Conservation (phyloP, 2,888 invertebrate species). For the Unio delphinus region DNA sequence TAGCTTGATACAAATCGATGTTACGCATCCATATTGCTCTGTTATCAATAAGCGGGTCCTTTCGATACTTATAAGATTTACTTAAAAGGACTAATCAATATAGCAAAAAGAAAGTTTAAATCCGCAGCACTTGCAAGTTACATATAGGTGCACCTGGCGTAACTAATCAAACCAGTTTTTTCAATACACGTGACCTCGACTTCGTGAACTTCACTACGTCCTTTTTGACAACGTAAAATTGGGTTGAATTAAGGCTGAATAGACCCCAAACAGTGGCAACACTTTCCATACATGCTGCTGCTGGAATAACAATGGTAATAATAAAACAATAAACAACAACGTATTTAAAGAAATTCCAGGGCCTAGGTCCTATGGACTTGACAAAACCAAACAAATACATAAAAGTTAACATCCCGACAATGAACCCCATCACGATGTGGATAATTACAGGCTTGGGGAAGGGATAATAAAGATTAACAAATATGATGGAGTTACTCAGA, state of each 20-base stretch:
- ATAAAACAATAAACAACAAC: constrained; percentile 12
- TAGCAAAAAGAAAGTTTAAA: too few species aligned
- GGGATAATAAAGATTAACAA: constrained; percentile 15
- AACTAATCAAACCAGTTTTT: too few species aligned
- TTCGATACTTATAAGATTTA: too few species aligned
- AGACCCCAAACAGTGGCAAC: constrained; percentile 19
- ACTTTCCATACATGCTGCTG: constrained; percentile 13
- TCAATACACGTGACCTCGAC: too few species aligned
- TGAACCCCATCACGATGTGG: constrained; percentile 18
- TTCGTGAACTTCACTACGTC: not conserved
- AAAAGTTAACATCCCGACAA: constrained; percentile 26
- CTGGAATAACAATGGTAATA: constrained; percentile 6
- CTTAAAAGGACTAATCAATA: too few species aligned
- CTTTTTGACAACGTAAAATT: constrained; percentile 20
- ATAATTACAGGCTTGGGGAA: constrained; percentile 12
- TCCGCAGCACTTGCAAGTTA: too few species aligned
- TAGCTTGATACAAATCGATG: too few species aligned
- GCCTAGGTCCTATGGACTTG: constrained; percentile 14
- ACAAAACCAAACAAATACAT: constrained; percentile 26
- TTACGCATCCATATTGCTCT: too few species aligned
- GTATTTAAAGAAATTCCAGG: constrained; percentile 12
- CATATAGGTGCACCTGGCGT: too few species aligned
- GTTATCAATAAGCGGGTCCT: too few species aligned
- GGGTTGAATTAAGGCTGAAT: constrained; percentile 13
- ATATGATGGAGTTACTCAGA: constrained; percentile 18